A percentile compares a stretch with the other conserved stretches of the same genome.
These are phyloP conservation scores for Takifugu bimaculatus DNA, from an alignment of 2,113 vertebrate genomes.

Conservation along the genomic window DNA sequence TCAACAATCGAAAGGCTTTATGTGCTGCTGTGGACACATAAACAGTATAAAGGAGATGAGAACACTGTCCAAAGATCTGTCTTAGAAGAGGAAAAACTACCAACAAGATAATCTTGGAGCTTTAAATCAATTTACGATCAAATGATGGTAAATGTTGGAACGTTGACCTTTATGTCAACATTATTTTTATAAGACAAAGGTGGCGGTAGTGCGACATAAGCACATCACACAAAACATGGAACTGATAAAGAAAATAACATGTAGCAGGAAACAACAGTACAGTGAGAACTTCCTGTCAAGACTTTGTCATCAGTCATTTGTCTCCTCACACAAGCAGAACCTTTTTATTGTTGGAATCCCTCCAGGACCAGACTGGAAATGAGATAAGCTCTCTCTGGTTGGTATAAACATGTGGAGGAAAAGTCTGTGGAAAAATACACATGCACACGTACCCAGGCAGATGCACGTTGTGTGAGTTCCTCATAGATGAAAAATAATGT, in stretches of 20 bases:
- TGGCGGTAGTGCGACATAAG: not conserved
- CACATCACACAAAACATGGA: slow-evolving; percentile 5
- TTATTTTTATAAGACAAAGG: not conserved
- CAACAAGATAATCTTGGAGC: too few species aligned
- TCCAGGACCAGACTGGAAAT: slow-evolving; percentile 43
- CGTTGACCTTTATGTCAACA: not conserved
- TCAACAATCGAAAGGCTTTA: too few species aligned
- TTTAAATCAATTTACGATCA: too few species aligned
- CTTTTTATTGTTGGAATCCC: slow-evolving; percentile 40
- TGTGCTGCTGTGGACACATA: too few species aligned
- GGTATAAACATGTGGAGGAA: slow-evolving; percentile 29
- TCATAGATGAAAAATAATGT: not conserved
- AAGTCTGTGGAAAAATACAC: slow-evolving; percentile 31
- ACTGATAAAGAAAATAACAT: slow-evolving; percentile 22
- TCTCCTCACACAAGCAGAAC: slow-evolving; percentile 21
- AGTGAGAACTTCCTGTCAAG: slow-evolving; percentile 58
- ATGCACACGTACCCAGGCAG: slow-evolving; percentile 15
- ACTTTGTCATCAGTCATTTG: slow-evolving; percentile 44
- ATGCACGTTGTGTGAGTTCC: slow-evolving; percentile 12
- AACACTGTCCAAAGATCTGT: too few species aligned
- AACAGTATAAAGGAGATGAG: too few species aligned
- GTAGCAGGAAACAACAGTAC: slow-evolving; percentile 27
- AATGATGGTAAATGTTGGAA: too few species aligned
- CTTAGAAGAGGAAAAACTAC: too few species aligned
- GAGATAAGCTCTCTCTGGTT: slow-evolving; percentile 42